Evolutionary conservation across 2,797 vertebrate genomes (phyloP).

Genomic region (Sternarchorhynchus goeldii): DNA sequence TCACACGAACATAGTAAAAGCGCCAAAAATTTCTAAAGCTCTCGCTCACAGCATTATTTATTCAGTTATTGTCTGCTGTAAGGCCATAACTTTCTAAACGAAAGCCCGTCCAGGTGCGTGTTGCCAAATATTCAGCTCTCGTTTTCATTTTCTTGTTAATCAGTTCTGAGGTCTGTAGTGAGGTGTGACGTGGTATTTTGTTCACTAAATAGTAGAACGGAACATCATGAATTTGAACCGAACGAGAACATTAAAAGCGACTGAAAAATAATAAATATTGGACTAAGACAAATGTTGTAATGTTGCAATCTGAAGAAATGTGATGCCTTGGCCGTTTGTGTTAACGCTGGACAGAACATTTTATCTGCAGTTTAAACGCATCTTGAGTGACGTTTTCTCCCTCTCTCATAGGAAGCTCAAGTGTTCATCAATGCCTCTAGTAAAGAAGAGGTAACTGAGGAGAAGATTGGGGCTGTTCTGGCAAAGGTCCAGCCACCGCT

Average conservation of each 20-base stretch:
- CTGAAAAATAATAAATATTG: no score
- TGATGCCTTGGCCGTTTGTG: no score
- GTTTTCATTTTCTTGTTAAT: neutral
- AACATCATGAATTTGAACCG: no score
- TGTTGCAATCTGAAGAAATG: no score
- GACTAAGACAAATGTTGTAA: no score
- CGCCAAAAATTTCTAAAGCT: neutral
- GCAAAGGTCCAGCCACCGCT: conserved; percentile 63
- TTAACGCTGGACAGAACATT: no score
- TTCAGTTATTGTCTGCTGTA: neutral
- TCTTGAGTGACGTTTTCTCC: conserved; percentile 20
- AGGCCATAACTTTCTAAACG: neutral
- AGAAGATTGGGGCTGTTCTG: conserved; percentile 72
- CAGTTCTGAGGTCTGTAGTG: no score
- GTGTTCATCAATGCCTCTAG: conserved; percentile 75
- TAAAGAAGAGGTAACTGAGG: conserved; percentile 78
- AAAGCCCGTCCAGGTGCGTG: neutral
- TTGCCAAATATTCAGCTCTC: neutral
- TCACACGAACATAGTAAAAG: neutral
- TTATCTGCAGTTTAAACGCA: neutral
- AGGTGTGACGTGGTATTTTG: no score
- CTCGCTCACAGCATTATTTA: neutral
- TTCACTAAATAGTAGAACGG: no score
- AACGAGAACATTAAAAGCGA: no score
- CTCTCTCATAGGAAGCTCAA: conserved; percentile 75